Conservation (phyloP, 2,113 vertebrate species). For the Bothrops jararaca region DNA sequence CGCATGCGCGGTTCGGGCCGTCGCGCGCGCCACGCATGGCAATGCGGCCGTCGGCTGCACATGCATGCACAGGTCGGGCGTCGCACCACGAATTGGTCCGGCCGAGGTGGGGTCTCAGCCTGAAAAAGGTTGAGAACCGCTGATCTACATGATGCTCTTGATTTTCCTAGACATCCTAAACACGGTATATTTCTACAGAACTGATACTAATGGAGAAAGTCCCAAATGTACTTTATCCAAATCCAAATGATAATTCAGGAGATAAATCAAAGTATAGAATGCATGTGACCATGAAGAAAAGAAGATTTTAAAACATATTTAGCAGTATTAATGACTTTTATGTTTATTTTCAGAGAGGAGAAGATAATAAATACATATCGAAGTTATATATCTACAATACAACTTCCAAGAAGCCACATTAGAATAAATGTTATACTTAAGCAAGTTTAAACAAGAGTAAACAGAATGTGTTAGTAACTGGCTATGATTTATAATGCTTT, state of each 20-base stretch:
- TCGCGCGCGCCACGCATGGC: no score
- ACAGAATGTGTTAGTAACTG: neutral
- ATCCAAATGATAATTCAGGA: neutral
- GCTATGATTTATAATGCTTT: neutral
- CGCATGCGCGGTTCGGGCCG: no score
- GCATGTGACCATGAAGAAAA: neutral
- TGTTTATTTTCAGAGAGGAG: neutral
- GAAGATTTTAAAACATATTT: neutral
- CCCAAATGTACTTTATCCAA: neutral
- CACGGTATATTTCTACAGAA: neutral
- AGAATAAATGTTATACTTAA: neutral
- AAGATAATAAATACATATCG: neutral
- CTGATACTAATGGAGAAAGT: neutral
- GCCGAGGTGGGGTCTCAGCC: no score
- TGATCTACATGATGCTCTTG: no score
- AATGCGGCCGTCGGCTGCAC: no score
- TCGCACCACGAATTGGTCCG: no score
- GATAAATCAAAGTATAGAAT: neutral
- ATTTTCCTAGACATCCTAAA: neutral
- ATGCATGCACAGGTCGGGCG: no score
- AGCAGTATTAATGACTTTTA: neutral
- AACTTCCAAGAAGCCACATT: neutral
- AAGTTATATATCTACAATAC: neutral
- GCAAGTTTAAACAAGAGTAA: neutral
- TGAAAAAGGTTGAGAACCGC: no score